Evolutionary conservation across 2,888 invertebrate genomes (phyloP), one percentile per base, ranked within the genome.

Genomic region (Teinopalpus imperialis): DNA sequence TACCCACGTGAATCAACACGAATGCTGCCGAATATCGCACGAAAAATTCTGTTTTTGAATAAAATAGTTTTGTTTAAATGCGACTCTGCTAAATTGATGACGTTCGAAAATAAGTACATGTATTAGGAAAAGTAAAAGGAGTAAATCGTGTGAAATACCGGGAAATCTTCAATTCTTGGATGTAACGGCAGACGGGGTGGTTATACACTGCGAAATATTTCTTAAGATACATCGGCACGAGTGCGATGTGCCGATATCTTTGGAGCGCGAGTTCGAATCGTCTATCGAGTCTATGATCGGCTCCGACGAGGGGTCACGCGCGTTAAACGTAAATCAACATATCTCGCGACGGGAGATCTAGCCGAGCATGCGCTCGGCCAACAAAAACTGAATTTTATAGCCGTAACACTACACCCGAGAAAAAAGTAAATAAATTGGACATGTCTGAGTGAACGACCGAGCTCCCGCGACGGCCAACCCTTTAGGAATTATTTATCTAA

Each of bases 301-400:
- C 74, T 77, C 69, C 71, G 80, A 70, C 76, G 78, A 81, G 78
- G 68, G 87, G 88, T 88, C 88, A 87, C 82, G 88, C 82, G 82
- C 83, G 81, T 78, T 85, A 79, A 86, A 85, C 87, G 87, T 88
- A 88, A 88, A 88, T 87, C 88, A 87, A 87, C 87, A 86, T 87
- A 87, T 87, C 87, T 85, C 85, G 66, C 87, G 79, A 81, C 85
- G 83, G 85, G 87, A 81, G 82, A 87, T 88, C 87, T 83, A 81
- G 75, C 75, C 66, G 69, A 70, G 75, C 79, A 77, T 74, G 79
- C 75, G 78, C 74, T 74, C 71, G 67, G 66, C 81, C 79, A 77
- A 83, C 83, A 81, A 85, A 86, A 86, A 86, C 79, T 81, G 63
- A 79, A 74, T 82, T 85, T 86, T 86, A 85, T 82, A 68, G 80